phyloP scores from a whole-genome alignment of 1,140 invertebrate species.

The Ptiloglossa arizonensis region DNA sequence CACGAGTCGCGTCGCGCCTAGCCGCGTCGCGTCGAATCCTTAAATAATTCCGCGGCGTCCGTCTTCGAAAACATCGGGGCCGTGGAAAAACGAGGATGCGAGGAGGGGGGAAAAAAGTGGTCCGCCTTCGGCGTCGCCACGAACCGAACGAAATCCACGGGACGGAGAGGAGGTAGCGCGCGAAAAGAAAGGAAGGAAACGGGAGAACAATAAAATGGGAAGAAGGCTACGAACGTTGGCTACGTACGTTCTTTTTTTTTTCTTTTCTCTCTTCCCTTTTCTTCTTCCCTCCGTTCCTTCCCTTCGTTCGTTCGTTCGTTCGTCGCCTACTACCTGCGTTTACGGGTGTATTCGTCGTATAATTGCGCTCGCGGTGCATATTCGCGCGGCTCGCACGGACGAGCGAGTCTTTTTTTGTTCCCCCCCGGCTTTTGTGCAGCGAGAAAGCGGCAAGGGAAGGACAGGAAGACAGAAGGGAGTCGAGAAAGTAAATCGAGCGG shows the following conservation, averaged over 20 bases:
- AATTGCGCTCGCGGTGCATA: conserved; percentile 60
- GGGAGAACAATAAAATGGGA: conserved; percentile 36
- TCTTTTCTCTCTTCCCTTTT: background rate
- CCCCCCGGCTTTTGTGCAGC: conserved; percentile 53
- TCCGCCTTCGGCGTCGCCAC: background rate
- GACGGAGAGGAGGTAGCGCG: conserved; percentile 4
- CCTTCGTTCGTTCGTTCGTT: background rate
- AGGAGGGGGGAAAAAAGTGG: background rate
- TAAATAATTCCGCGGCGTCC: conserved; percentile 18
- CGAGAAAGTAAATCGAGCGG: conserved; percentile 67
- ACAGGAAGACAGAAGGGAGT: conserved; percentile 63
- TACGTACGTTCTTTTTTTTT: background rate
- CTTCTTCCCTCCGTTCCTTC: too few species aligned
- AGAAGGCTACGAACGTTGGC: conserved; percentile 33
- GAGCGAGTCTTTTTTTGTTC: conserved; percentile 55
- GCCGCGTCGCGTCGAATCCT: conserved; percentile 15
- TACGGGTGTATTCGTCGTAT: conserved; percentile 52
- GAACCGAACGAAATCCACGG: conserved; percentile 8
- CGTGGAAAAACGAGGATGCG: background rate
- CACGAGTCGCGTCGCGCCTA: background rate
- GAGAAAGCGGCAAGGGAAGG: conserved; percentile 57
- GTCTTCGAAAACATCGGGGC: background rate
- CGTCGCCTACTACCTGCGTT: conserved; percentile 29
- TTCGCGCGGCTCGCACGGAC: conserved; percentile 56
- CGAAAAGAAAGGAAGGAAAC: conserved; percentile 7